phyloP scores from a whole-genome alignment of 2,888 invertebrate species.

The Yponomeuta evonymella region DNA sequence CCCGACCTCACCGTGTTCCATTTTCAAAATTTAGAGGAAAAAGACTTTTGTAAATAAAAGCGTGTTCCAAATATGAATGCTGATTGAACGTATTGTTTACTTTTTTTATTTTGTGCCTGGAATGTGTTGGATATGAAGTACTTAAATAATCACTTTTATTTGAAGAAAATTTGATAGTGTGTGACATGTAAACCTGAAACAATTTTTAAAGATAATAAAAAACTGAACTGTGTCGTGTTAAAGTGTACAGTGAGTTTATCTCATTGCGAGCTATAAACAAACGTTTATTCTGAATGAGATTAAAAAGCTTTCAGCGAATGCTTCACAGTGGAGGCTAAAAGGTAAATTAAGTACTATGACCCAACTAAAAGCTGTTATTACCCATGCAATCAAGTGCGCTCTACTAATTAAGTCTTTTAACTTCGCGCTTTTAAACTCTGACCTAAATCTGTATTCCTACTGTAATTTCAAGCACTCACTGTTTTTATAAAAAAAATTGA shows the following conservation, averaged over 20 bases:
- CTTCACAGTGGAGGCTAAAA: not conserved
- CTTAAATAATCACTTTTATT: not conserved
- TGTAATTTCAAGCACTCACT: not conserved
- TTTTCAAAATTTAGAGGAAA: not conserved
- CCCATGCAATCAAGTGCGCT: not conserved
- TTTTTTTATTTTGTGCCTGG: not conserved
- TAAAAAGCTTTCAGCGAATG: not conserved
- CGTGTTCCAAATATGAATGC: not conserved
- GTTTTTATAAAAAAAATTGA: not conserved
- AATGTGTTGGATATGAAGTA: not conserved
- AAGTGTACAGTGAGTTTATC: not conserved
- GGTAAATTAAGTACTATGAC: not conserved
- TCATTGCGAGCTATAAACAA: not conserved
- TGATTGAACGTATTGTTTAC: not conserved
- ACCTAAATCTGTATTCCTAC: not conserved
- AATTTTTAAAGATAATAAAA: not conserved
- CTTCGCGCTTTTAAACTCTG: not conserved
- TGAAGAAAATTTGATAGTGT: not conserved
- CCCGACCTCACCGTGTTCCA: not conserved
- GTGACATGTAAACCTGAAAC: not conserved
- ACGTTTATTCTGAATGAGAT: not conserved
- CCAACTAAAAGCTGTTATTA: not conserved
- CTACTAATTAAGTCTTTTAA: not conserved
- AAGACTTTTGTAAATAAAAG: not conserved
- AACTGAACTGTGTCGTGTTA: not conserved